Conservation (phyloP, 1,140 invertebrate species). For the Campoletis sonorensis region DNA sequence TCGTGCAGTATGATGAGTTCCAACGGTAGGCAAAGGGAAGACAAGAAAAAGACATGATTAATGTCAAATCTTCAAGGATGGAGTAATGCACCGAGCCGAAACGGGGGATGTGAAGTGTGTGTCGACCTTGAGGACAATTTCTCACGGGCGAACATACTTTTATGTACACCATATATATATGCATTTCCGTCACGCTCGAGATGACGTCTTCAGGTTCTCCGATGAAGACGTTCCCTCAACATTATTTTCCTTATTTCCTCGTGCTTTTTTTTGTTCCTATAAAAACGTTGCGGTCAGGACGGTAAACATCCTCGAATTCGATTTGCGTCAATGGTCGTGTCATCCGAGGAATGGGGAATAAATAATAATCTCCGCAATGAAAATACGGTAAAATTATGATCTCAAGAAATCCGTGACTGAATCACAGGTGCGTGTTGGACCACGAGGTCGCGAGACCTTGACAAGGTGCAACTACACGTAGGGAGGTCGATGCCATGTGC, state of each 20-base stretch:
- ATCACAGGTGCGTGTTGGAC: too few species aligned
- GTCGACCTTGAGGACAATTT: conserved; percentile 27
- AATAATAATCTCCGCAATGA: background rate
- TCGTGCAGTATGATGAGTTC: too few species aligned
- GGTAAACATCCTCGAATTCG: background rate
- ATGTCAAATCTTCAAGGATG: background rate
- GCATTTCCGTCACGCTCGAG: conserved; percentile 5
- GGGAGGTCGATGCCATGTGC: too few species aligned
- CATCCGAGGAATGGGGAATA: background rate
- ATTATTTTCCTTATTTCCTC: background rate
- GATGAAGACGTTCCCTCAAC: background rate
- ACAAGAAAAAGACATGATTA: background rate
- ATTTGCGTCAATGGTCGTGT: too few species aligned
- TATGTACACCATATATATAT: background rate
- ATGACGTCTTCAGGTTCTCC: background rate
- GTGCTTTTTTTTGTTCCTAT: background rate
- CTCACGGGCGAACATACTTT: background rate
- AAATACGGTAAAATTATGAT: too few species aligned
- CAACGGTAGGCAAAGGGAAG: too few species aligned
- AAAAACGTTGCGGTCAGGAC: background rate
- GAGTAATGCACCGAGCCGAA: conserved; percentile 23
- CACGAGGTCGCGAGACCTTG: too few species aligned
- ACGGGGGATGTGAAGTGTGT: conserved; percentile 8
- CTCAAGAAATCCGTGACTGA: too few species aligned
- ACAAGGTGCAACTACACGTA: too few species aligned